Evolutionary conservation across 2,888 invertebrate species (phyloP).

Genomic region (Mellilla xanthometata): DNA sequence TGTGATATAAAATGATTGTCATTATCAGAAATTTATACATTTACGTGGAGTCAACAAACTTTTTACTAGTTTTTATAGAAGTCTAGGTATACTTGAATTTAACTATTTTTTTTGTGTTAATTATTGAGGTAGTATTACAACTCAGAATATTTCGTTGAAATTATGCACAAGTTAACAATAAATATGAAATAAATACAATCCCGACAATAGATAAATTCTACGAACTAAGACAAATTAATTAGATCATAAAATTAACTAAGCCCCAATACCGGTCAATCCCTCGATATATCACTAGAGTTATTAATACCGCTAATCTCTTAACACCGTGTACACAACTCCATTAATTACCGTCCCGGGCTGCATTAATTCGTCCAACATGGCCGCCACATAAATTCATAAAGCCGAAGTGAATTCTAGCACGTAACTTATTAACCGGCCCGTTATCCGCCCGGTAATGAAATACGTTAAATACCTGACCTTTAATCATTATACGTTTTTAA

Average conservation of each 20-base stretch:
- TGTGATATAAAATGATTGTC: too few species aligned
- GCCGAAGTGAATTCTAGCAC: slow-evolving; percentile 40
- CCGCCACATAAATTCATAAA: slow-evolving; percentile 44
- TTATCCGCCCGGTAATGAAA: slow-evolving; percentile 40
- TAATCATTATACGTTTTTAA: slow-evolving; percentile 19
- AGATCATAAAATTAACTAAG: not conserved
- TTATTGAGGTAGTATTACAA: too few species aligned
- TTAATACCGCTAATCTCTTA: slow-evolving; percentile 32
- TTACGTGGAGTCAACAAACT: too few species aligned
- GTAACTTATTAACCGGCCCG: slow-evolving; percentile 35
- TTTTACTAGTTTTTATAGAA: too few species aligned
- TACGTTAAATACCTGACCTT: slow-evolving; percentile 35
- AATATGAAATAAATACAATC: too few species aligned
- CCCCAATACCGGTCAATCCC: slow-evolving; percentile 4
- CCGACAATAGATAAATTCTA: too few species aligned
- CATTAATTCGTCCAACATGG: slow-evolving; percentile 32
- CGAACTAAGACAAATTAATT: not conserved
- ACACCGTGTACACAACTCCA: slow-evolving; percentile 26
- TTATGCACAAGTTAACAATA: too few species aligned
- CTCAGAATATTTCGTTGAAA: too few species aligned
- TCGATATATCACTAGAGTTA: slow-evolving; percentile 27
- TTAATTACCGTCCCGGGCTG: slow-evolving; percentile 29
- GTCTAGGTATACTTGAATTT: too few species aligned
- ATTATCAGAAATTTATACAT: too few species aligned
- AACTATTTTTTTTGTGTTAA: too few species aligned